These are phyloP conservation scores for Aplysina aerophoba DNA, from an alignment of 37 sponge, comb jelly and placozoan genomes.

Conservation along the genomic window DNA sequence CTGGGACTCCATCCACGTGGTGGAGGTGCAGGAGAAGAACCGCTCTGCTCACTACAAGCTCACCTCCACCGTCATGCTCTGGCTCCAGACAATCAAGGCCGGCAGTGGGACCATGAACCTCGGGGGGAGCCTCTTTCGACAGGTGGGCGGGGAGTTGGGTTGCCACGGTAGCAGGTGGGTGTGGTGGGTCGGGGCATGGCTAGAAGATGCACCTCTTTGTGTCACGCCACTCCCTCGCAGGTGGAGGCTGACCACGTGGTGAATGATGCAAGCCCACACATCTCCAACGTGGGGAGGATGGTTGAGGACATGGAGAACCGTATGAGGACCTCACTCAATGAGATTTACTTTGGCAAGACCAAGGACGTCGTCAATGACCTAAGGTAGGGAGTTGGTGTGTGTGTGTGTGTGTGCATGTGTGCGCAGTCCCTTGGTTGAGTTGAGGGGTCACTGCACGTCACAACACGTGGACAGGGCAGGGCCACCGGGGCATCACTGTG, in stretches of 20 bases:
- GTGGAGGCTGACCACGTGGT: conserved; percentile 74
- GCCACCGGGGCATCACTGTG: too few relatives aligned
- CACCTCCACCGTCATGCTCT: conserved; percentile 97
- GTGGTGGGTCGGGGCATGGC: too few relatives aligned
- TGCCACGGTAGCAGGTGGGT: too few relatives aligned
- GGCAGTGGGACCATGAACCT: conserved; percentile 96
- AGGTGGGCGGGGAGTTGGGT: conserved; percentile 36
- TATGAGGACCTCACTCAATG: conserved; percentile 85
- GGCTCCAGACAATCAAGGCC: conserved; percentile 92
- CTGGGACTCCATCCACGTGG: conserved; percentile 99
- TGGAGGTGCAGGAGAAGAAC: conserved; percentile 95
- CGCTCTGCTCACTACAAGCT: conserved; percentile 95
- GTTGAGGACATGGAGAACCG: conserved; percentile 97
- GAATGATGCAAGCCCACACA: conserved; percentile 86
- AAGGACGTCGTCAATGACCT: conserved; percentile 92
- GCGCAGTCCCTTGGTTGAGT: not conserved
- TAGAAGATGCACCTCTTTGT: too few relatives aligned
- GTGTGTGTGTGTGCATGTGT: not conserved
- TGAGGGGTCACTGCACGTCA: too few relatives aligned
- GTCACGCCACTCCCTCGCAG: conserved; percentile 54
- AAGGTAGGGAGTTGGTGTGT: conserved; percentile 50
- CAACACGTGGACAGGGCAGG: too few relatives aligned
- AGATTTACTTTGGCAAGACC: conserved; percentile 96
- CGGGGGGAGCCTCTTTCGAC: conserved; percentile 92
- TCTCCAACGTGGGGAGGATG: conserved; percentile 94